phyloP scores from a whole-genome alignment of 2,888 invertebrate species.

The Temnothorax unifasciatus region DNA sequence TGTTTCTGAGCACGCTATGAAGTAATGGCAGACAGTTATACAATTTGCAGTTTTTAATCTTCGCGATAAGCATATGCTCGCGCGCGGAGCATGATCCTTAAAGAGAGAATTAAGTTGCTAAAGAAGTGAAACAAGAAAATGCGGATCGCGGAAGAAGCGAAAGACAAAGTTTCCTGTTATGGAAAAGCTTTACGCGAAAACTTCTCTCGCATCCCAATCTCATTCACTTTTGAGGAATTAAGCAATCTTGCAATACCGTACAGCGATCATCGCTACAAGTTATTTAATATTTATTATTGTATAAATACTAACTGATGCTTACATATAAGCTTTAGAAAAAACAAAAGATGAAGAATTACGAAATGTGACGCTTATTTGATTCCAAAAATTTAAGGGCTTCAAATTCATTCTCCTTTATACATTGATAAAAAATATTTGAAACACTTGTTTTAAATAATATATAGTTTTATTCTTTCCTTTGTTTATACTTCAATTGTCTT shows the following conservation, averaged over 20 bases:
- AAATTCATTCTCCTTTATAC: not conserved
- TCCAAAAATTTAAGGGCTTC: not conserved
- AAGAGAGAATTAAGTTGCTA: not conserved
- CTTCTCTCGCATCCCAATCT: constrained; percentile 68
- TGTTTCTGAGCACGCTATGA: not conserved
- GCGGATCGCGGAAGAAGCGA: constrained; percentile 35
- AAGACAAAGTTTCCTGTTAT: constrained; percentile 66
- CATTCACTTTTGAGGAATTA: constrained; percentile 63
- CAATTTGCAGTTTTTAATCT: constrained; percentile 24
- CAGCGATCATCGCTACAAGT: constrained; percentile 21
- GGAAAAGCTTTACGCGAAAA: constrained; percentile 55
- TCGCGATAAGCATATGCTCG: not conserved
- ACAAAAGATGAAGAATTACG: constrained; percentile 20
- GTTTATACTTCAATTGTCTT: no score
- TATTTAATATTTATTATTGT: constrained; percentile 48
- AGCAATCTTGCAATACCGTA: constrained; percentile 64
- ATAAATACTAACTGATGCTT: not conserved
- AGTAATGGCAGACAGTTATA: not conserved
- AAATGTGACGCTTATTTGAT: not conserved
- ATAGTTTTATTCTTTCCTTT: not conserved
- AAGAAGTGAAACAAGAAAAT: constrained; percentile 58
- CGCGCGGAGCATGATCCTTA: constrained; percentile 14
- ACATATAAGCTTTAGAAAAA: not conserved
- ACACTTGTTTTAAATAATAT: not conserved
- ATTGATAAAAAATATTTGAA: not conserved